Conservation (phyloP, 2,888 invertebrate species). For the Diloba caeruleocephala region DNA sequence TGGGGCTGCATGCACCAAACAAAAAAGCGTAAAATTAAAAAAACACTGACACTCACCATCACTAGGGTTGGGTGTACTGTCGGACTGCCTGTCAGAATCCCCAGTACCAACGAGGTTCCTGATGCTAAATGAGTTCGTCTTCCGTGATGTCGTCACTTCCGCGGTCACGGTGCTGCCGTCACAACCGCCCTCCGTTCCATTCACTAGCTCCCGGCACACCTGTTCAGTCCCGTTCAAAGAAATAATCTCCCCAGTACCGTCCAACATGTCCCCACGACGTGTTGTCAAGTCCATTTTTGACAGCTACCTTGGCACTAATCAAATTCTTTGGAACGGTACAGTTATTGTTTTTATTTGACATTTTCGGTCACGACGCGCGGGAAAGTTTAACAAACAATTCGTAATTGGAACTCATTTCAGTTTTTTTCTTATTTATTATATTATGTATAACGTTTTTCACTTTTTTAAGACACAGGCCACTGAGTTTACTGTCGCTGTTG, state of each 20-base stretch:
- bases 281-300: conserved; percentile 86
- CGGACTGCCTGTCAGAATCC: conserved; percentile 73
- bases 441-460: conserved; percentile 15
- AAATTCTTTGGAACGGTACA: conserved; percentile 54
- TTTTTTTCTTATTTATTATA: conserved; percentile 13
- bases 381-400: conserved; percentile 48
- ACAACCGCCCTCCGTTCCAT: conserved; percentile 71
- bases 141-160: conserved; percentile 72
- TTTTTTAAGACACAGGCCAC: conserved; percentile 47
- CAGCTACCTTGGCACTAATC: conserved; percentile 49
- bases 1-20: too few relatives aligned
- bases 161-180: conserved; percentile 74
- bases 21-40: background rate
- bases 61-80: conserved; percentile 68
- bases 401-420: conserved; percentile 60
- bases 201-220: conserved; percentile 73
- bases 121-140: conserved; percentile 81
- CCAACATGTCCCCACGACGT: conserved; percentile 77
- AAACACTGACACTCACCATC: conserved; percentile 73
- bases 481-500: conserved; percentile 36
- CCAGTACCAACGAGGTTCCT: conserved; percentile 81
- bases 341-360: conserved; percentile 59
- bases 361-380: conserved; percentile 56
- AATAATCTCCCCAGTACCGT: conserved; percentile 59
- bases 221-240: conserved; percentile 69